Conservation (phyloP, 2,113 vertebrate genomes). For the Gobio gobio region DNA sequence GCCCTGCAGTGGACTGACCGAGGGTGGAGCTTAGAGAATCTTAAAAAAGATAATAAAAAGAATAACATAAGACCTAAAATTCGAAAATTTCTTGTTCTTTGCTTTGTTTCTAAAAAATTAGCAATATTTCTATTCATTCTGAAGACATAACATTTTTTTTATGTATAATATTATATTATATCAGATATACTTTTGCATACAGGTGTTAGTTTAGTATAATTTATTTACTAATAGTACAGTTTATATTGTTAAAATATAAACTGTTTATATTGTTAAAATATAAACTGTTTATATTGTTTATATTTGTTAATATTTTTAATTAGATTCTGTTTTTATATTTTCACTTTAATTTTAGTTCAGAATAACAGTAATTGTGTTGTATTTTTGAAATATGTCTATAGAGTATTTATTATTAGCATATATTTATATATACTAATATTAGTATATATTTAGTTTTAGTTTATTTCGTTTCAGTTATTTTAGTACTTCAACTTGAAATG, state of each 20-base stretch:
- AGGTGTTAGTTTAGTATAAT: background rate
- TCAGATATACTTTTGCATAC: background rate
- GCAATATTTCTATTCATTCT: background rate
- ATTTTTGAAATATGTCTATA: background rate
- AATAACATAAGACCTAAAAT: too few relatives aligned
- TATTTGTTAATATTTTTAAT: background rate
- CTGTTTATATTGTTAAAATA: too few relatives aligned
- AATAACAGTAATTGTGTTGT: background rate
- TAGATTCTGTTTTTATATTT: background rate
- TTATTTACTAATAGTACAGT: background rate
- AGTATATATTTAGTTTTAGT: background rate
- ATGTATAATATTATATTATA: too few relatives aligned
- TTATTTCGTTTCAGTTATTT: background rate
- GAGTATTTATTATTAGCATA: background rate
- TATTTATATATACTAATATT: background rate
- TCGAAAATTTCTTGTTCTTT: background rate
- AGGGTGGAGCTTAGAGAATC: slow-evolving; percentile 83
- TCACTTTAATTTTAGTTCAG: background rate
- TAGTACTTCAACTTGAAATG: background rate
- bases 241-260: too few relatives aligned
- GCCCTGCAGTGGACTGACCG: slow-evolving; percentile 72
- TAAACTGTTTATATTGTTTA: too few relatives aligned
- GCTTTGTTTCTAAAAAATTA: background rate
- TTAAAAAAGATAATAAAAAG: slow-evolving; percentile 56
- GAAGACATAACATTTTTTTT: background rate